Conservation (phyloP, 2,888 invertebrate species). For the Hypolimnas misippus region DNA sequence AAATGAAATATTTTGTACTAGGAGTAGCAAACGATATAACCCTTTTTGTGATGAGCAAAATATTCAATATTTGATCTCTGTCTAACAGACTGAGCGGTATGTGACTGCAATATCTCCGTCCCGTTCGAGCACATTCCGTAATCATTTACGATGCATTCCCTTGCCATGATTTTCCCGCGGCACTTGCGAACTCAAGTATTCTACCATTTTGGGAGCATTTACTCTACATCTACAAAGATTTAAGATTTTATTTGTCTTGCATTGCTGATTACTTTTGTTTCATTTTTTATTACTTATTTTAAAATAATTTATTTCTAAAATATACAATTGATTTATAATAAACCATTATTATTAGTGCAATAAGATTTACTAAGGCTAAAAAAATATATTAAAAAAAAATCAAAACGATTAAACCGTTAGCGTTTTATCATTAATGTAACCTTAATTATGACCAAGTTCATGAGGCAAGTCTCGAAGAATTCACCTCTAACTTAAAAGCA, state of each 20-base stretch:
- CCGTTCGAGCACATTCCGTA: slow-evolving; percentile 78
- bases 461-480: slow-evolving; percentile 70
- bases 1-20: slow-evolving; percentile 63
- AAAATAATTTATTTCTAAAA: background rate
- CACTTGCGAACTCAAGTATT: slow-evolving; percentile 63
- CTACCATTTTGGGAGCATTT: slow-evolving; percentile 55
- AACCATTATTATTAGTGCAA: background rate
- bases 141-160: slow-evolving; percentile 83
- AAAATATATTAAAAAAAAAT: background rate
- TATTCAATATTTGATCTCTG: slow-evolving; percentile 84
- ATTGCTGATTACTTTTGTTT: background rate
- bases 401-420: slow-evolving; percentile 6
- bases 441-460: slow-evolving; percentile 44
- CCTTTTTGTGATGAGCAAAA: slow-evolving; percentile 57
- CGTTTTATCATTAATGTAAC: slow-evolving; percentile 20
- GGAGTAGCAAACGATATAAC: slow-evolving; percentile 50
- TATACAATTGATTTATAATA: background rate
- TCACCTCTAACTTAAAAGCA: slow-evolving; percentile 77
- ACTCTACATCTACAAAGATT: slow-evolving; percentile 6
- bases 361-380: background rate
- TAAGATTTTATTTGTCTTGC: background rate
- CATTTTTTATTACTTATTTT: background rate
- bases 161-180: slow-evolving; percentile 80
- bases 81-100: slow-evolving; percentile 78
- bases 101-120: slow-evolving; percentile 77